These are phyloP conservation scores for Thalpophila matura DNA, from an alignment of 2,888 invertebrate species.

Conservation along the genomic window DNA sequence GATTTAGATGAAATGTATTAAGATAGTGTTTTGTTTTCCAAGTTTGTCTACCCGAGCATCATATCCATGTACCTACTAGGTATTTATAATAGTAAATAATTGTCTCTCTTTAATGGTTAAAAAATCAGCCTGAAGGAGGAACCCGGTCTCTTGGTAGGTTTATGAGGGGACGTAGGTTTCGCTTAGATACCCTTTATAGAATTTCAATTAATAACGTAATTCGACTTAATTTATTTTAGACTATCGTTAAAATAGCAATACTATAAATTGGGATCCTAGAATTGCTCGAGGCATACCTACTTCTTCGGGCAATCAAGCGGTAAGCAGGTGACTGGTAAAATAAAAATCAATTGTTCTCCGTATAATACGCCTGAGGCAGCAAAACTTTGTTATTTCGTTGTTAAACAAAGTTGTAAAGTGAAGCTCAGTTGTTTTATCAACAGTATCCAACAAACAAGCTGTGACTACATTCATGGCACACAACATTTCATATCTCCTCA, in stretches of 20 bases:
- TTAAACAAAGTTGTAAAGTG: slow-evolving; percentile 49
- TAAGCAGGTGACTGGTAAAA: slow-evolving; percentile 13
- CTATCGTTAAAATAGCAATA: background rate
- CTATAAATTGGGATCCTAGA: background rate
- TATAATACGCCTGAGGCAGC: slow-evolving; percentile 18
- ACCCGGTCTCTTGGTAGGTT: background rate
- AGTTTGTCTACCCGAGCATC: no score
- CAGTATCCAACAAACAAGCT: slow-evolving; percentile 36
- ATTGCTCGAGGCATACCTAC: background rate
- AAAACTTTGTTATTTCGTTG: slow-evolving; percentile 40
- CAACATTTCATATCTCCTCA: slow-evolving; percentile 39
- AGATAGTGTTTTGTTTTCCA: no score
- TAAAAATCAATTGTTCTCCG: slow-evolving; percentile 38
- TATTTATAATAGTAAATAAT: background rate
- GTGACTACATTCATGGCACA: slow-evolving; percentile 22
- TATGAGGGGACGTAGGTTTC: background rate
- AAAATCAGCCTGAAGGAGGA: background rate
- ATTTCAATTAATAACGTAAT: background rate
- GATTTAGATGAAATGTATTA: no score
- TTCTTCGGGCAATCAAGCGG: background rate
- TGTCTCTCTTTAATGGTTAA: background rate
- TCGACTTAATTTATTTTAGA: background rate
- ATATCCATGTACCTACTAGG: no score
- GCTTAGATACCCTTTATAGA: background rate
- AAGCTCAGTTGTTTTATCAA: slow-evolving; percentile 51